Evolutionary conservation across 2,113 vertebrate genomes (phyloP), one percentile per base, ranked within the genome.

Genomic region (Acanthisitta chloris): DNA sequence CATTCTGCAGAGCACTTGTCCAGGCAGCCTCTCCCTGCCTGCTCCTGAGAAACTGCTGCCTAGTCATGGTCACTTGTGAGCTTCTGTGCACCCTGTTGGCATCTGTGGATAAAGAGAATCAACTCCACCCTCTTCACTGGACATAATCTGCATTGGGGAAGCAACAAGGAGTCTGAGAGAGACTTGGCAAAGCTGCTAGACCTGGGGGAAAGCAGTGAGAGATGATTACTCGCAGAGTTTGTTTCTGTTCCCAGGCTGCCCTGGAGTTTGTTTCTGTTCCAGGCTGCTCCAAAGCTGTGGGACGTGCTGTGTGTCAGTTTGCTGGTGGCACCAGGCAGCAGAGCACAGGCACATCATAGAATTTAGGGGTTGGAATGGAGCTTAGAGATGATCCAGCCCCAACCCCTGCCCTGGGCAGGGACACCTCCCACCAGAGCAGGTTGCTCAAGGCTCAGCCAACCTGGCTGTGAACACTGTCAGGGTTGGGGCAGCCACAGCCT

Each of bases 181-280:
- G 94, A 67, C 55, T 78, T 95, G 86, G 86, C 88, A 92, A 66
- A 93, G 40, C 33, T 38, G 11, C 46, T 36, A 8, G 42, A 74
- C 88, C 71, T 66, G 82, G 49, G 57, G 55, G 83, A 80, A 94
- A 46, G 67, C 82, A 62, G 82, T 0, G 33, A 95, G 82, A 72
- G 85, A 52, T 77, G 79, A 90, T 90, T 86, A 80, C 64, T 90
- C 42, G 21, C 54, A 36, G 94, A 81, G 49, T 93, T 82, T 93
- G 88, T 92, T 70, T 91, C 42, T 86, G 46, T 92, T 95, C 89
- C 93, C 89, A 61, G 80, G 40, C 93, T 95, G 49, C 81, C 81
- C 81, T 81, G 73, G 66, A 74, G 28, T 76, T 82, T 87, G 52
- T 85, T 52, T 86, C 24, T 83, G 54, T 92, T 94, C 89, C 93